These are phyloP conservation scores for Drosophila gaucha DNA, from an alignment of 2,888 invertebrate genomes.

Conservation along the genomic window DNA sequence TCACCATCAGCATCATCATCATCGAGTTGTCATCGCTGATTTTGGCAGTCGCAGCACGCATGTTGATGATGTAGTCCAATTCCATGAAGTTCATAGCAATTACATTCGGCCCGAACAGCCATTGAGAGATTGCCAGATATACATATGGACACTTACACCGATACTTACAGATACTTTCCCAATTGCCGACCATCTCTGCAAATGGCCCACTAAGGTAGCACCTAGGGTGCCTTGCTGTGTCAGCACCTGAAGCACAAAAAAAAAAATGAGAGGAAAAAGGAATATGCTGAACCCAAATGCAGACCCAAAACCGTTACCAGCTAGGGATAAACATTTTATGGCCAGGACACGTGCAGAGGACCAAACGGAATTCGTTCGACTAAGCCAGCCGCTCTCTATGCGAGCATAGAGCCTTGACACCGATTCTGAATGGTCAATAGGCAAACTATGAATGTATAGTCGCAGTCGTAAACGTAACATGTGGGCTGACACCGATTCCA, in stretches of 20 bases:
- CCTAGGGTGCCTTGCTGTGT: slow-evolving; percentile 34
- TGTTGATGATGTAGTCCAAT: slow-evolving; percentile 37
- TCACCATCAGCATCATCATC: too few relatives aligned
- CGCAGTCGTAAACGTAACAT: slow-evolving; percentile 13
- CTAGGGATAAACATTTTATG: slow-evolving; percentile 58
- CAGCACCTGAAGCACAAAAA: slow-evolving; percentile 49
- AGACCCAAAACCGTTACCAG: slow-evolving; percentile 34
- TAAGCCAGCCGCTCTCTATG: slow-evolving; percentile 14
- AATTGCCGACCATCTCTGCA: slow-evolving; percentile 51
- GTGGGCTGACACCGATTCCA: slow-evolving; percentile 11
- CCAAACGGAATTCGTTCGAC: slow-evolving; percentile 35
- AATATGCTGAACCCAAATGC: not conserved
- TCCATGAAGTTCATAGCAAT: slow-evolving; percentile 75
- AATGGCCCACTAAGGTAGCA: slow-evolving; percentile 41
- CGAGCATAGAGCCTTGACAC: slow-evolving; percentile 26
- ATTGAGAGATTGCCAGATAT: slow-evolving; percentile 19
- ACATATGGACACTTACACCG: slow-evolving; percentile 20
- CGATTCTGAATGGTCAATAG: slow-evolving; percentile 27
- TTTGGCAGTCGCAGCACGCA: slow-evolving; percentile 61
- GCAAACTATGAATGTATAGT: slow-evolving; percentile 35
- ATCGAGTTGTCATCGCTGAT: slow-evolving; percentile 29
- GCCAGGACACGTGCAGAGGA: slow-evolving; percentile 60
- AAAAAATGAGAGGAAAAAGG: not conserved
- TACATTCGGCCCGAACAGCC: slow-evolving; percentile 51
- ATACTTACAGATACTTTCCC: slow-evolving; percentile 39